phyloP scores from a whole-genome alignment of 1,140 invertebrate genomes.

The Bathynomus jamesi region DNA sequence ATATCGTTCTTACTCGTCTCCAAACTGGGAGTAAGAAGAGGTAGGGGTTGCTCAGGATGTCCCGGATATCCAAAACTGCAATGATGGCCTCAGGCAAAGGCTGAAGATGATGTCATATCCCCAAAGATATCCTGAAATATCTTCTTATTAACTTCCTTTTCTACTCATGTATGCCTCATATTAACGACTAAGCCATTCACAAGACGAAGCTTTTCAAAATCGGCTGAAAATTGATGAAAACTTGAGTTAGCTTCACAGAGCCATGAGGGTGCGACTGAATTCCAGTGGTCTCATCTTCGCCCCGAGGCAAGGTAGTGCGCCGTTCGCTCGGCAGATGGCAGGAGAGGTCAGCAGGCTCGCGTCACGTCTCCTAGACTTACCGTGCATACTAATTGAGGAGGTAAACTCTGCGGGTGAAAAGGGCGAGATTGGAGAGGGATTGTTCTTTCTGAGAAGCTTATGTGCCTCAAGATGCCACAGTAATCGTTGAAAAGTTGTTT shows the following conservation, averaged over 20 bases:
- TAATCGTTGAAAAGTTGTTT: not conserved
- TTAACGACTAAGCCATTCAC: not conserved
- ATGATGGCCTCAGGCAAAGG: not conserved
- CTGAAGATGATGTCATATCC: not conserved
- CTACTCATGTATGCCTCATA: not conserved
- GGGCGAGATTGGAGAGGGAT: not conserved
- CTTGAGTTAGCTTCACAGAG: not conserved
- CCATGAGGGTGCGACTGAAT: not conserved
- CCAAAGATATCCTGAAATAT: not conserved
- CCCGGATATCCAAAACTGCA: not conserved
- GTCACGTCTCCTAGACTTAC: not conserved
- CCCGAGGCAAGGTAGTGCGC: not conserved
- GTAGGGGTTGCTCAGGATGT: not conserved
- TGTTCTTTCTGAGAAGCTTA: not conserved
- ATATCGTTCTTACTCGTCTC: not conserved
- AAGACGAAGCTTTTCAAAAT: not conserved
- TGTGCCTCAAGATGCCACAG: not conserved
- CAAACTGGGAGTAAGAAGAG: not conserved
- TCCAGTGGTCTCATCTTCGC: not conserved
- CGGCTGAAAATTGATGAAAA: not conserved
- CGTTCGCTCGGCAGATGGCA: not conserved
- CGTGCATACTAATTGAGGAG: not conserved
- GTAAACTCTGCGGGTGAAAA: slow-evolving; percentile 1
- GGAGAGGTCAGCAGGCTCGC: not conserved
- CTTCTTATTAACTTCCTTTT: not conserved